These are phyloP conservation scores for Neosilurus mollespiculum DNA, from an alignment of 2,797 vertebrate species.

Conservation along the genomic window DNA sequence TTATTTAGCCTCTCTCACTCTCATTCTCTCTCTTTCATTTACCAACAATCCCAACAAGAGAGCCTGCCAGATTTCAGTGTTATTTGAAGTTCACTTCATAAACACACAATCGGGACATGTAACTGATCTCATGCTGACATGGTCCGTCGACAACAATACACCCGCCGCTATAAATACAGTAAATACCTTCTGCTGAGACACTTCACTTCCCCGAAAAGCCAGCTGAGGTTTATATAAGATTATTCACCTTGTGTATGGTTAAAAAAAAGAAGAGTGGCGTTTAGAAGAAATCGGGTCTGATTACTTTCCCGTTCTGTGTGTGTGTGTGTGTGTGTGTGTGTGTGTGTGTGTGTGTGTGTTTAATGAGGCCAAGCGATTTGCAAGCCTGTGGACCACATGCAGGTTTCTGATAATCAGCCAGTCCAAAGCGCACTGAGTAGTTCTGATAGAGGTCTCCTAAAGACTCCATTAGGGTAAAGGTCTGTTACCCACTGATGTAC, in stretches of 20 bases:
- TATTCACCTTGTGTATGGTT: background rate
- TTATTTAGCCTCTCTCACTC: conserved; percentile 56
- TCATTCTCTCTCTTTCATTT: conserved; percentile 47
- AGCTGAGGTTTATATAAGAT: background rate
- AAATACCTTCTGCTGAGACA: background rate
- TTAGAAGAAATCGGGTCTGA: conserved; percentile 17
- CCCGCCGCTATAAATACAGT: background rate
- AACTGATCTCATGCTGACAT: background rate
- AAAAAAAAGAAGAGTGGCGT: background rate
- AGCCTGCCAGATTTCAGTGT: conserved; percentile 15
- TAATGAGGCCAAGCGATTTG: conserved; percentile 28
- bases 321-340: background rate
- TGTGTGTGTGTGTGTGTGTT: conserved; percentile 9
- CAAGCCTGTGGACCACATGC: conserved; percentile 24
- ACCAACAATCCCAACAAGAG: conserved; percentile 29
- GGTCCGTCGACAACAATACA: background rate
- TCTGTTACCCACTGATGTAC: background rate
- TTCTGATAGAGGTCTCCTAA: background rate
- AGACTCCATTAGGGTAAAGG: background rate
- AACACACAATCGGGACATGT: background rate
- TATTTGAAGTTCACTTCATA: conserved; percentile 31
- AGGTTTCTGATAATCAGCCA: conserved; percentile 30
- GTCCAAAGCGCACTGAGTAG: background rate
- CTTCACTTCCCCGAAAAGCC: background rate
- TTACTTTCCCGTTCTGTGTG: background rate